Evolutionary conservation across 1,140 invertebrate species (phyloP).

Genomic region (Aphelenchoides avenae): DNA sequence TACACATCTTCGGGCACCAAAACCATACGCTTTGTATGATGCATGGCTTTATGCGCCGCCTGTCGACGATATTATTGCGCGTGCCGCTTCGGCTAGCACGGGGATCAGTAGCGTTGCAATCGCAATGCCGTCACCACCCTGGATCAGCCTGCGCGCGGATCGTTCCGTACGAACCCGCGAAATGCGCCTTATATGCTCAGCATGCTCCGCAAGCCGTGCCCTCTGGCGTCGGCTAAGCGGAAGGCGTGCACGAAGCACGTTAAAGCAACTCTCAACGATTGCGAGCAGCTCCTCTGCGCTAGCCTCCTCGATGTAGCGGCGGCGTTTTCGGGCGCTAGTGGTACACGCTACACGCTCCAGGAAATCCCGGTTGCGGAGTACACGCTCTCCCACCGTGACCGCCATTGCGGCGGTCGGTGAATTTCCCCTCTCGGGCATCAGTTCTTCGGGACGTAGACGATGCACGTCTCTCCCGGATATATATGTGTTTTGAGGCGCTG

Average conservation of each 20-base stretch:
- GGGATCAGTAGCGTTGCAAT: slow-evolving; percentile 5
- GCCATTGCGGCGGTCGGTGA: too few relatives aligned
- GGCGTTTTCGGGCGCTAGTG: background rate
- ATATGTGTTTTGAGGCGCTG: slow-evolving; percentile 17
- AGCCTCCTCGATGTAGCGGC: background rate
- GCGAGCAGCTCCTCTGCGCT: slow-evolving; percentile 12
- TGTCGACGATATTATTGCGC: slow-evolving; percentile 3
- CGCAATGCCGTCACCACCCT: slow-evolving; percentile 3
- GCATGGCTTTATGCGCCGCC: background rate
- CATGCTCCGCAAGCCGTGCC: background rate
- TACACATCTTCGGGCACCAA: slow-evolving; percentile 23
- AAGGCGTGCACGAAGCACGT: slow-evolving; percentile 17
- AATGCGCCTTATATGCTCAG: slow-evolving; percentile 1
- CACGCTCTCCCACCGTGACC: background rate
- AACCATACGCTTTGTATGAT: slow-evolving; percentile 17
- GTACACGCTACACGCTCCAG: background rate
- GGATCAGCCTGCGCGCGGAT: slow-evolving; percentile 14
- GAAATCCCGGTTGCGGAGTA: slow-evolving; percentile 9
- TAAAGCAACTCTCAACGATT: slow-evolving; percentile 19
- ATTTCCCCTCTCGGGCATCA: background rate
- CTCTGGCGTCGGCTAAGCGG: background rate
- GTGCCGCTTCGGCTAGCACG: background rate
- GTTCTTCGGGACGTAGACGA: slow-evolving; percentile 23
- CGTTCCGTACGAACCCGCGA: slow-evolving; percentile 4
- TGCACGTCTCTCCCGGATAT: slow-evolving; percentile 7